phyloP scores from a whole-genome alignment of 1,140 invertebrate genomes.

The Meteorus sp. region DNA sequence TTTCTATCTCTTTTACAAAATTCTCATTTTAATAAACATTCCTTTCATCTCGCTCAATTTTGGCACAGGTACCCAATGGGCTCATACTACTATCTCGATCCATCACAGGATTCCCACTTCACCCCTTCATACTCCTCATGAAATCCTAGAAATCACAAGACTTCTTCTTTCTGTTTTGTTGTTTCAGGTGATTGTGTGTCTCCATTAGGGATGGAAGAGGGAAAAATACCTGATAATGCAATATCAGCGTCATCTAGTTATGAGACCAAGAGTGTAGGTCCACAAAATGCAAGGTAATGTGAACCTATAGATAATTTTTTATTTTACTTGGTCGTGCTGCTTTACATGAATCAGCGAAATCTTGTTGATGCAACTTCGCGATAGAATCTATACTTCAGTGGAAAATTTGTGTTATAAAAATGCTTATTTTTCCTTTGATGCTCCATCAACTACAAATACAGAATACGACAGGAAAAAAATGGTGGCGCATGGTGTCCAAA shows the following conservation, averaged over 20 bases:
- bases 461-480: slow-evolving; percentile 82
- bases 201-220: slow-evolving; percentile 89
- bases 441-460: slow-evolving; percentile 55
- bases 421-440: neutral
- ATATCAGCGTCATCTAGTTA: slow-evolving; percentile 88
- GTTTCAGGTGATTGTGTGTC: slow-evolving; percentile 74
- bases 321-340: neutral
- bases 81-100: too few species aligned
- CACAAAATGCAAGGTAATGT: slow-evolving; percentile 91
- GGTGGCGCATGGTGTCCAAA: slow-evolving; percentile 95
- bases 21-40: too few species aligned
- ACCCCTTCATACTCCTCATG: too few species aligned
- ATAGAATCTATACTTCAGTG: neutral
- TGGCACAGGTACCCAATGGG: too few species aligned
- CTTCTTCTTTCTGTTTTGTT: neutral
- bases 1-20: too few species aligned
- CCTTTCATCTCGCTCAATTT: too few species aligned
- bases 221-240: slow-evolving; percentile 80
- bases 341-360: too few species aligned
- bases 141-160: neutral
- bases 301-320: slow-evolving; percentile 45
- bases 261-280: slow-evolving; percentile 86
- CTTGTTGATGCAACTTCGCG: neutral
- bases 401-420: neutral
- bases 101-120: too few species aligned